Base-by-base conservation (phyloP, 2,888 invertebrate genomes). In the Eilema depressum region DNA sequence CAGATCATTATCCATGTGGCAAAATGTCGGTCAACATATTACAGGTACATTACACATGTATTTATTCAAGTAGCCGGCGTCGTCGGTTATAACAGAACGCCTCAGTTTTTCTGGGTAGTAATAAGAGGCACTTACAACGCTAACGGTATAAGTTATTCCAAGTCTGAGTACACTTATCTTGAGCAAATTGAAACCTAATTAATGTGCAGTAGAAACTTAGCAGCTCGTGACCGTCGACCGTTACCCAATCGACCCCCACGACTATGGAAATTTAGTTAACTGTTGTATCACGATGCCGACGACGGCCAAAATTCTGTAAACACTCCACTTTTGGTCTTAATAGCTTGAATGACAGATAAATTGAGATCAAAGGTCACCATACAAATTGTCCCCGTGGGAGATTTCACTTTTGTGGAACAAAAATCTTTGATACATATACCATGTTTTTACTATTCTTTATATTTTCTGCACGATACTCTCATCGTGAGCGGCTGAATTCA, bases 201-300 rank as follows among this genome's bases (percentile, higher is more conserved):
- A 86, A 80, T 82, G 79, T 75, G 75, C 78, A 85, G 79, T 80
- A 75, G 82, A 83, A 85, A 84, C 84, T 84, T 82, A 83, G 82
- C 81, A 79, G 80, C 78, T 87, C 87, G 87, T 88, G 88, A 87
- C 87, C 80, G 83, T 69, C 79, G 80, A 81, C 78, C 80, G 85
- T 84, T 86, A 83, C 85, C 83, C 86, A 88, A 86, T 81, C 84
- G 85, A 86, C 85, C 84, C 85, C 88, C 89, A 90, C 90, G 90
- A 89, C 87, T 91, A 89, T 90, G 88, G 88, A 89, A 90, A 90
- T 91, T 81, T 75, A 85, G 83, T 87, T 90, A 89, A 88, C 85
- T 85, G 85, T 87, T 80, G 80, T 85, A 86, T 89, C 90, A 91
- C 88, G 89, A 89, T 74, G 79, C 77, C 79, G 82, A 76, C 75